Conservation (phyloP, 2,797 vertebrate species). For the Gambelia wislizenii region DNA sequence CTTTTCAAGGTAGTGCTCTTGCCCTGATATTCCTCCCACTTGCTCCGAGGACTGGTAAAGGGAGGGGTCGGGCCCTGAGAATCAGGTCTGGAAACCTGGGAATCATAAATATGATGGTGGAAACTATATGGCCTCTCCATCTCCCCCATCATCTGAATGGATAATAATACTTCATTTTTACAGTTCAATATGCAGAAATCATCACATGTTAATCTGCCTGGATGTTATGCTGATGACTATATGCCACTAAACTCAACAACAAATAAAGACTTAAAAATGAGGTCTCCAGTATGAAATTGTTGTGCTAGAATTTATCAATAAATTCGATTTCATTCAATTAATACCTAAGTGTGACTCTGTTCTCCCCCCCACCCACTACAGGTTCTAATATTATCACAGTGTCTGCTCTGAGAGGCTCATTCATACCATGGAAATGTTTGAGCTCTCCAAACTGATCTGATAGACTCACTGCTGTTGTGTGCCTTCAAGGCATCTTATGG, state of each 20-base stretch:
- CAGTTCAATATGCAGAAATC: background rate
- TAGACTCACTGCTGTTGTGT: background rate
- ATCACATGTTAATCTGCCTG: background rate
- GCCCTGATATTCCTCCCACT: no score
- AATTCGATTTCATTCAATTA: background rate
- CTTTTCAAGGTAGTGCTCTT: no score
- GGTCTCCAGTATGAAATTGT: background rate
- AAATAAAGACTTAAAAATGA: background rate
- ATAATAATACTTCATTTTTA: background rate
- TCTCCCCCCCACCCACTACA: background rate
- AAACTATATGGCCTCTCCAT: background rate
- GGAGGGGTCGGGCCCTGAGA: no score
- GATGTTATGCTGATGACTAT: background rate
- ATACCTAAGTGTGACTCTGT: background rate
- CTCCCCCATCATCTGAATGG: background rate
- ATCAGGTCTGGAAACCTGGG: no score
- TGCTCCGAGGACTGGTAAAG: no score
- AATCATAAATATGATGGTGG: background rate
- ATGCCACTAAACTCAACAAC: background rate
- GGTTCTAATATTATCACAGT: background rate
- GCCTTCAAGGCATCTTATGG: no score
- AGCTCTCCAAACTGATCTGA: background rate
- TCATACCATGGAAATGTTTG: background rate
- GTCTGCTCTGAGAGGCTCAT: background rate
- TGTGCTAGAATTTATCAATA: background rate